phyloP scores from a whole-genome alignment of 1,140 invertebrate genomes.

The Notospermus geniculatus region DNA sequence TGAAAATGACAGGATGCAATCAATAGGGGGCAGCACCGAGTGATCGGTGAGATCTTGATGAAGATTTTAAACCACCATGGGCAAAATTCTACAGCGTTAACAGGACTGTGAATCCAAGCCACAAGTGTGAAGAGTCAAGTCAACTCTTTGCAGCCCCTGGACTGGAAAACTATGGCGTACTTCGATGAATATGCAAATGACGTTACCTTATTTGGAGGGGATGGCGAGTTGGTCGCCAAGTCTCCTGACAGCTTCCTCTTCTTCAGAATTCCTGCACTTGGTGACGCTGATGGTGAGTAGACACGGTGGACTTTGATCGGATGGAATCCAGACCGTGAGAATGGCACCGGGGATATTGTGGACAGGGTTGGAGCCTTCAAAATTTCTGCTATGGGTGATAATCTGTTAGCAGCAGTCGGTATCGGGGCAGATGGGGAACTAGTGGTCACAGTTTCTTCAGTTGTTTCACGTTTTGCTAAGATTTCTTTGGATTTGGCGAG shows the following conservation, averaged over 20 bases:
- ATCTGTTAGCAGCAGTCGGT: neutral
- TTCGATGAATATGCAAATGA: neutral
- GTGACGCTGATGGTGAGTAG: constrained; percentile 42
- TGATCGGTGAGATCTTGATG: too few species aligned
- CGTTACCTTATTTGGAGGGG: constrained; percentile 40
- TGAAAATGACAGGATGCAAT: constrained; percentile 14
- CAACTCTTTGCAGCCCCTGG: too few species aligned
- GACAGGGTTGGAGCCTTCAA: neutral
- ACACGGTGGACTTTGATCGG: constrained; percentile 12
- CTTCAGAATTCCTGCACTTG: constrained; percentile 44
- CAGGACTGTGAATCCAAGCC: too few species aligned
- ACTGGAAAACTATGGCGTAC: too few species aligned
- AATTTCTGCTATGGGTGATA: neutral
- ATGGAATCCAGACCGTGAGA: too few species aligned
- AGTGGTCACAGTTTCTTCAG: neutral
- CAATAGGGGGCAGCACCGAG: neutral
- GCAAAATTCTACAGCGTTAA: too few species aligned
- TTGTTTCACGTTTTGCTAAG: too few species aligned
- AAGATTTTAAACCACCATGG: too few species aligned
- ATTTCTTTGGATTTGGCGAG: neutral
- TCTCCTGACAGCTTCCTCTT: constrained; percentile 27
- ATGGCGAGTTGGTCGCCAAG: constrained; percentile 29
- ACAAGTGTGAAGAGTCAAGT: too few species aligned
- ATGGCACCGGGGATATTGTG: neutral
- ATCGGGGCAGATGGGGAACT: neutral